phyloP scores from a whole-genome alignment of 92 coral and sea anemone genomes.

The Pocillopora grandis region DNA sequence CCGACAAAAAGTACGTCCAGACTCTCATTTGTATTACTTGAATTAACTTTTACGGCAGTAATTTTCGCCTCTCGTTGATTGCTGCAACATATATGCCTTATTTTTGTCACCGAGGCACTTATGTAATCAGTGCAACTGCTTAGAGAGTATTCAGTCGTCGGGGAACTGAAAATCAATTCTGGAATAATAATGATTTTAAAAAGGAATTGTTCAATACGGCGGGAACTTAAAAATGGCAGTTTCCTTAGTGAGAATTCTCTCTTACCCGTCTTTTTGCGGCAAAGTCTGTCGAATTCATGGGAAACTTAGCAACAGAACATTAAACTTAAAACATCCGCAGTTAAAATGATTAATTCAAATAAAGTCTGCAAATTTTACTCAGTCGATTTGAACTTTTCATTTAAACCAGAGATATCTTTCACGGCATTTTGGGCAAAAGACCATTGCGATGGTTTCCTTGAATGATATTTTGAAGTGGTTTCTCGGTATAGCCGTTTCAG shows the following conservation, averaged over 20 bases:
- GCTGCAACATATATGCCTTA: constrained; percentile 5
- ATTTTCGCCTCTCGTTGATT: neutral
- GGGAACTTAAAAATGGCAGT: neutral
- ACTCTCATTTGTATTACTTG: neutral
- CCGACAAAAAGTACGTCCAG: constrained; percentile 5
- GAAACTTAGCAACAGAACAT: constrained; percentile 9
- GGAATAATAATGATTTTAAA: neutral
- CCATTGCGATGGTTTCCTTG: neutral
- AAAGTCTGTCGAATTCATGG: no score
- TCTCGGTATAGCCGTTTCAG: neutral
- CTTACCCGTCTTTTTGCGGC: neutral
- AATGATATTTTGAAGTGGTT: neutral
- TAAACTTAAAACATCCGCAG: constrained; percentile 18
- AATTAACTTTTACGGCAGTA: constrained; percentile 21
- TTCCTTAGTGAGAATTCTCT: neutral
- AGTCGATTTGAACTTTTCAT: constrained; percentile 4
- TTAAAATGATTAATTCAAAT: neutral
- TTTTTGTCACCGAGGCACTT: neutral
- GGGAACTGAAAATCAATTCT: neutral
- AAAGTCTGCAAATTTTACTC: neutral
- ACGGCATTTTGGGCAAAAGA: neutral
- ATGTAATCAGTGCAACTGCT: neutral
- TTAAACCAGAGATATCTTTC: neutral
- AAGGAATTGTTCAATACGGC: neutral
- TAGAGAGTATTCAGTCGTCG: neutral